These are phyloP conservation scores for Istiophorus platypterus DNA, from an alignment of 2,113 vertebrate species.

Conservation along the genomic window DNA sequence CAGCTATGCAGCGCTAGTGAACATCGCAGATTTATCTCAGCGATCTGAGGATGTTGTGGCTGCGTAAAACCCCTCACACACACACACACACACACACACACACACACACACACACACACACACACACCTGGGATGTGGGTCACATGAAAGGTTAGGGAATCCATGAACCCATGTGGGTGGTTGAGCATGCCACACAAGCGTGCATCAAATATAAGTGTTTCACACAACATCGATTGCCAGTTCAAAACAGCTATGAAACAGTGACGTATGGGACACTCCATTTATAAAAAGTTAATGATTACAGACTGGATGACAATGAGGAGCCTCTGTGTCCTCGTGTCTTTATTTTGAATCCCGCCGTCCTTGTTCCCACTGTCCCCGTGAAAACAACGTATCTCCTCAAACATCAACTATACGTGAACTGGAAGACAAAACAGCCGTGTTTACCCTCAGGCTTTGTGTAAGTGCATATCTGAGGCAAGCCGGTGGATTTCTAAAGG, in stretches of 20 bases:
- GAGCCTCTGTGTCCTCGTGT: no score
- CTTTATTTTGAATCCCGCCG: neutral
- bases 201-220: constrained; percentile 60
- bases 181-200: constrained; percentile 25
- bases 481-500: no score
- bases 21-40: neutral
- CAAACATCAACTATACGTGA: neutral
- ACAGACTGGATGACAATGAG: no score
- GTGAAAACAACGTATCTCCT: no score
- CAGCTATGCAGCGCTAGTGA: neutral
- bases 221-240: neutral
- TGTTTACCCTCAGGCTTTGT: no score
- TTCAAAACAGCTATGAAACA: neutral
- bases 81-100: neutral
- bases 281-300: neutral
- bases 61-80: neutral
- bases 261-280: neutral
- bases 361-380: neutral
- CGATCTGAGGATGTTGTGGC: constrained; percentile 65
- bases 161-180: neutral
- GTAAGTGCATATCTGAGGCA: no score
- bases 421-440: neutral
- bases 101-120: constrained; percentile 5
- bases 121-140: constrained; percentile 53
- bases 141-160: constrained; percentile 33